Base-by-base conservation (phyloP, 2,113 vertebrate species). In the Zosterops hypoxanthus region DNA sequence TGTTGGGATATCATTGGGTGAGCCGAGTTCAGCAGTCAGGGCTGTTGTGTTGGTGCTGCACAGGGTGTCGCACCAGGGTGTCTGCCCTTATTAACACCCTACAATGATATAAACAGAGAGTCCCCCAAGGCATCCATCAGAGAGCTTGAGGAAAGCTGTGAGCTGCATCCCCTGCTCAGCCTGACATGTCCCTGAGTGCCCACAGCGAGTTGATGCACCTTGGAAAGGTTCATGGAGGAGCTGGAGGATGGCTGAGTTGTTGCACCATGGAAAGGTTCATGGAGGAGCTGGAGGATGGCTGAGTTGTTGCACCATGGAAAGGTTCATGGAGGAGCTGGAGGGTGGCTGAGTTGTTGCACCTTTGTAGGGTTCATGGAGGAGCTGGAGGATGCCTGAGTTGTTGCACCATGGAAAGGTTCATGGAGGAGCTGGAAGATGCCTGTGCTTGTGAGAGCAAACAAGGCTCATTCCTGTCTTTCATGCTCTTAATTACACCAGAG, bases 401-500 rank as follows among this genome's bases (percentile, higher is more conserved):
- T 39, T 39, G 39, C 10, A 39, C n/a, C n/a, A n/a, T n/a, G n/a
- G n/a, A n/a, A n/a, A 33, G 36, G 68, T 4, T 83, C 55, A 0
- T 1, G 46, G 31, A 50, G 34, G 75, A 73, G 82, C 88, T 76
- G 80, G 59, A 81, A 82, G 71, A 56, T 70, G 88, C 50, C 92
- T n/a, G 86, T 73, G 25, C 94, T 83, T 73, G 88, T 68, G 76
- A 33, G 56, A 86, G 72, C 42, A 77, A 81, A 81, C n/a, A 64
- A 92, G 83, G 82, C 79, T 91, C 66, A 2, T 92, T 93, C 83
- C 86, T 86, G 92, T 90, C 91, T 88, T 86, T 90, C 83, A 39
- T 10, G 72, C 44, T 64, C 8, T 52, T 94, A 81, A 90, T 94
- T 88, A 78, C 72, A 83, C 47, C 11, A 31, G 71, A 73, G 92